Base-by-base conservation (phyloP, 1,140 invertebrate genomes). In the Leptinotarsa lineolata region DNA sequence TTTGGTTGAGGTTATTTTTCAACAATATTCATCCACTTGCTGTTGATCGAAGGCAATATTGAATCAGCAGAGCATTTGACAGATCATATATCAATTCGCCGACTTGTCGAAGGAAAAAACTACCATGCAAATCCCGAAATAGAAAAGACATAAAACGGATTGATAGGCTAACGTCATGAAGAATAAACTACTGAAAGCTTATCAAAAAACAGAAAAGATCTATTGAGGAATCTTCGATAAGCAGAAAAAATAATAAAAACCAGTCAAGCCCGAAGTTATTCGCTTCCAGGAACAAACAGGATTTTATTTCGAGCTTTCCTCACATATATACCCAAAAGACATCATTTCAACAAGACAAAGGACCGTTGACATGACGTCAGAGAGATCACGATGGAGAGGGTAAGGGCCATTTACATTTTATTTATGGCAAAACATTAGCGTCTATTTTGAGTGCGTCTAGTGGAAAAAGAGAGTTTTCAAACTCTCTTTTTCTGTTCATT, bases 401-500 rank as follows among this genome's bases (percentile, higher is more conserved):
- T 66, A 66, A 66, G 64, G 30, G 39, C 64, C 64, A 66, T 66
- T 66, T 66, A 66, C 64, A 66, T 66, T 24, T 66, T 66, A 66
- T 66, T 66, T 66, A 66, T 66, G 64, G 8, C 22, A 30, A 66
- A 44, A 44, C 39, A 66, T 66, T 66, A 66, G 18, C 15, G 64
- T 66, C 64, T 66, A n/a, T 54, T 15, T 54, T 11, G 30, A 11
- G 30, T 39, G 2, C 8, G 8, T 39, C 8, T 39, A 39, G 30
- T 39, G 30, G 8, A 39, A 39, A 8, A 39, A 39, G 30, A 39
- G 30, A 2, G 8, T 11, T 39, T 39, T 11, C 8, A 39, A 39
- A 39, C 30, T 39, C 8, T 39, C 30, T 39, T 39, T 39, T 39
- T 39, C 2, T 8, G 30, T 39, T 39, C 8, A 39, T 39, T 39